Evolutionary conservation across 2,888 invertebrate species (phyloP), one percentile per base, ranked within the genome.

Genomic region (Abscondita cerata): DNA sequence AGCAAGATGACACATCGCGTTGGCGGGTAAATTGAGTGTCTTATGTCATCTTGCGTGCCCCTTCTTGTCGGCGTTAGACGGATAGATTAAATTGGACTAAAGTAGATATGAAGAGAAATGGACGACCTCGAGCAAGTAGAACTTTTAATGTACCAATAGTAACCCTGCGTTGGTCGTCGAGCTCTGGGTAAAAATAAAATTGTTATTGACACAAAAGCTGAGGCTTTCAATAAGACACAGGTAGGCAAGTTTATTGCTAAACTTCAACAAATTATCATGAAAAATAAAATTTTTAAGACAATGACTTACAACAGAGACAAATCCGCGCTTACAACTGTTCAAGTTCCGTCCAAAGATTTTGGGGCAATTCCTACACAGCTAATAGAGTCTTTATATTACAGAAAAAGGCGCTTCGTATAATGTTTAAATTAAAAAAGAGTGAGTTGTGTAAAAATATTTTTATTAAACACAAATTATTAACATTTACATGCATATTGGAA

Each of bases 261-360:
- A 12, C 41, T 25, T 52, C 52, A 38, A 31, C 38, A 62, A 65
- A 47, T 62, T 33, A 54, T 65, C 38, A 50, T 62, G 13, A 36
- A 62, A 5, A n/a, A 62, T 19, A 50, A 59, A 59, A 62, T 54
- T 40, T 5, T 40, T 19, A 36, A 53, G 15, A 51, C 44, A 15
- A 60, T 52, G 50, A 61, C 55, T 44, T 65, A 46, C 50, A 55
- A 62, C 44, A 65, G 55, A 51, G 59, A 58, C 9, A 51, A 58
- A 48, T 61, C 58, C 20, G 53, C 54, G 5, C 41, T 61, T 25
- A 61, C 9, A 54, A 60, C 47, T n/a, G 58, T 65, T 53, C 58
- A 65, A 40, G 52, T 62, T 12, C 52, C 36, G 12, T n/a, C n/a
- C n/a, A n/a, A n/a, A n/a, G n/a, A n/a, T n/a, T n/a, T n/a, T n/a